Evolutionary conservation across 2,797 vertebrate genomes (phyloP).

Genomic region (Tympanoctomys barrerae): DNA sequence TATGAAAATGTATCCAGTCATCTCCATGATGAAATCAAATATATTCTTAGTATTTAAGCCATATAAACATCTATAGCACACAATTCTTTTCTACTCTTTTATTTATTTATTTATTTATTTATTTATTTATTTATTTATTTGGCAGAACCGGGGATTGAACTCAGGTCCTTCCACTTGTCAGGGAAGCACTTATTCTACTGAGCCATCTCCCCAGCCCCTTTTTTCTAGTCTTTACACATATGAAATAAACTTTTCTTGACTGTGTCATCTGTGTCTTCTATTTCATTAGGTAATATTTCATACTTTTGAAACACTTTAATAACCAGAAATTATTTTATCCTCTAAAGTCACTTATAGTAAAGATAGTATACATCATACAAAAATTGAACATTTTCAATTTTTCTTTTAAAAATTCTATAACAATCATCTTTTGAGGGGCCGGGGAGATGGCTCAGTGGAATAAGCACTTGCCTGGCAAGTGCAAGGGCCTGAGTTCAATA

Average conservation of each 20-base stretch:
- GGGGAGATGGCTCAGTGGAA: no score
- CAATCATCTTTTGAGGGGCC: not conserved
- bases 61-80: not conserved
- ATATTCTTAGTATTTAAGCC: not conserved
- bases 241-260: not conserved
- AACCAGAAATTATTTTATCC: not conserved
- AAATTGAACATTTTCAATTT: not conserved
- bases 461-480: no score
- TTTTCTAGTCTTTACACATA: not conserved
- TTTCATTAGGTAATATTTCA: not conserved
- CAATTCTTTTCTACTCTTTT: not conserved
- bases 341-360: not conserved
- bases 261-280: not conserved
- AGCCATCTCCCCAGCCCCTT: no score
- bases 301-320: constrained; percentile 32
- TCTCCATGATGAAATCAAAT: constrained; percentile 21
- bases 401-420: not conserved
- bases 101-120: no score
- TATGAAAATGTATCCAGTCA: not conserved
- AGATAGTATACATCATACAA: not conserved
- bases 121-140: no score
- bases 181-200: no score
- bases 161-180: no score
- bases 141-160: no score
- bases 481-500: no score